phyloP scores from a whole-genome alignment of 2,888 invertebrate species.

The Macrophya annulata region DNA sequence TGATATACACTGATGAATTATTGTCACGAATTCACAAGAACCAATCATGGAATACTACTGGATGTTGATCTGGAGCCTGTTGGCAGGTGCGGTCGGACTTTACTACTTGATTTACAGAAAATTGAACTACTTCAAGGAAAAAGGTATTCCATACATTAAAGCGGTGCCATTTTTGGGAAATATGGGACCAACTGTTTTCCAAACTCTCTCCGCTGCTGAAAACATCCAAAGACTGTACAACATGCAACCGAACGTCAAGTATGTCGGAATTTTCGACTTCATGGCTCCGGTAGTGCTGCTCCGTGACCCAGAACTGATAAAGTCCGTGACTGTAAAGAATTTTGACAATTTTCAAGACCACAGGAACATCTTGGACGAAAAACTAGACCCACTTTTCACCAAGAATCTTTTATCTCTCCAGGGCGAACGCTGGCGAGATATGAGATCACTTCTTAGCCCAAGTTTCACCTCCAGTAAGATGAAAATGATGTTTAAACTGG shows the following conservation, averaged over 20 bases:
- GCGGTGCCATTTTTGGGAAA: conserved; percentile 63
- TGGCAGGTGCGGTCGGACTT: conserved; percentile 30
- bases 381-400: conserved; percentile 65
- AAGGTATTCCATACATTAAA: conserved; percentile 61
- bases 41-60: conserved; percentile 28
- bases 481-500: conserved; percentile 81
- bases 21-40: neutral
- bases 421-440: conserved; percentile 81
- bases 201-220: conserved; percentile 58
- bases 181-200: conserved; percentile 60
- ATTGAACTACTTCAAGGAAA: conserved; percentile 65
- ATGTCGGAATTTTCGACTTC: conserved; percentile 69
- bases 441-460: conserved; percentile 81
- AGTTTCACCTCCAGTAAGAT: conserved; percentile 83
- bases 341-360: conserved; percentile 67
- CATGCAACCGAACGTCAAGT: conserved; percentile 64
- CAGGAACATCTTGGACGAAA: conserved; percentile 60
- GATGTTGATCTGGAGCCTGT: conserved; percentile 36
- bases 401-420: conserved; percentile 65
- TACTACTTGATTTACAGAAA: conserved; percentile 57
- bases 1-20: neutral
- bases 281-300: conserved; percentile 64
- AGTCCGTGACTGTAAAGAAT: conserved; percentile 65
- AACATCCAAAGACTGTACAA: conserved; percentile 61
- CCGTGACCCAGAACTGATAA: conserved; percentile 68